Evolutionary conservation across 2,888 invertebrate genomes (phyloP).

Genomic region (Anorthoa munda): DNA sequence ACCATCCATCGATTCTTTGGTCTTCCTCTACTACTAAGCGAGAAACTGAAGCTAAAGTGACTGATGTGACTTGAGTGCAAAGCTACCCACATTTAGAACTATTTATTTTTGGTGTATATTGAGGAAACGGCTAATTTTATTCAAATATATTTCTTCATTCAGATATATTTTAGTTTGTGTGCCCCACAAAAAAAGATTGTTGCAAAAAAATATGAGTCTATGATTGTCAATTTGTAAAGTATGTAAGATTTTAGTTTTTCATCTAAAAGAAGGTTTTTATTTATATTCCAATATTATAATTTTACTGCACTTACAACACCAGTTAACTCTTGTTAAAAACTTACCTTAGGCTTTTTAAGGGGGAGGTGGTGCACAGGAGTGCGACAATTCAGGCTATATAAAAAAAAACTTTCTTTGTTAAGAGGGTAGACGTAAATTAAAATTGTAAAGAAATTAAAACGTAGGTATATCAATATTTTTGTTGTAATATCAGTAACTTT

Average conservation of each 20-base stretch:
- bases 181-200: neutral
- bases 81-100: neutral
- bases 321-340: slow-evolving; percentile 2
- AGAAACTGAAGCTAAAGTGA: neutral
- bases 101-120: neutral
- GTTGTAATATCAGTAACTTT: slow-evolving; percentile 9
- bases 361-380: too few species aligned
- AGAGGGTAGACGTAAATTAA: slow-evolving; percentile 18
- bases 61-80: neutral
- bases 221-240: slow-evolving; percentile 30
- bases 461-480: slow-evolving; percentile 10
- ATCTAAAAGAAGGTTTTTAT: neutral
- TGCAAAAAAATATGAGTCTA: neutral
- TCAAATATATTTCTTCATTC: neutral
- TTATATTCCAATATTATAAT: slow-evolving; percentile 1
- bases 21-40: neutral
- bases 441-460: slow-evolving; percentile 30
- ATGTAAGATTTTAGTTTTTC: slow-evolving; percentile 20
- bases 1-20: too few species aligned
- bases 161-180: neutral
- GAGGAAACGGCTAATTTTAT: neutral
- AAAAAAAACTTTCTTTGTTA: neutral
- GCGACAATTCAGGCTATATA: too few species aligned
- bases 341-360: neutral
- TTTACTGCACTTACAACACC: slow-evolving; percentile 2